phyloP scores from a whole-genome alignment of 2,113 vertebrate species.

The Neolamprologus tretocephalus region DNA sequence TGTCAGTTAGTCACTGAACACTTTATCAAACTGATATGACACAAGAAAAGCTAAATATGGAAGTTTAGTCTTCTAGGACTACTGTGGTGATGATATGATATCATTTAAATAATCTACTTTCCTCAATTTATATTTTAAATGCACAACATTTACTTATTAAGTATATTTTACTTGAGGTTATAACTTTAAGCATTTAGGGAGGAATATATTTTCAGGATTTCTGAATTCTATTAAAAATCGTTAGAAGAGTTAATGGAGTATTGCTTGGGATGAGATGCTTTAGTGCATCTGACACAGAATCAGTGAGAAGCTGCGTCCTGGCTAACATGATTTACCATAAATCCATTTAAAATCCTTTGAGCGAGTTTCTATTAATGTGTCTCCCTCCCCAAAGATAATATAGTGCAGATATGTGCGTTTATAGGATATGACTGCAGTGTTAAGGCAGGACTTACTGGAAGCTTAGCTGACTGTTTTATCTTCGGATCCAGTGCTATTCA shows the following conservation, averaged over 20 bases:
- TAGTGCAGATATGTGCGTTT: not conserved
- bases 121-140: not conserved
- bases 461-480: not conserved
- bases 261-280: not conserved
- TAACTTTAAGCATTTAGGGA: not conserved
- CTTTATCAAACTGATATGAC: not conserved
- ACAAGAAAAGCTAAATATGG: not conserved
- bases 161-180: not conserved
- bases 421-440: not conserved
- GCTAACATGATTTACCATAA: not conserved
- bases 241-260: not conserved
- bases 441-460: not conserved
- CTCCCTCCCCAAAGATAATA: not conserved
- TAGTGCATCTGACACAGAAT: not conserved
- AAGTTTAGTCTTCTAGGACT: accelerated
- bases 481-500: not conserved
- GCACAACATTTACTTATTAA: not conserved
- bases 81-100: accelerated
- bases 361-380: not conserved
- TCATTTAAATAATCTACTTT: not conserved
- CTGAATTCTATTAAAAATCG: not conserved
- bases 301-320: not conserved
- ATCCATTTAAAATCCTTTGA: not conserved
- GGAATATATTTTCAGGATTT: not conserved
- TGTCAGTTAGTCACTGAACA: not conserved